Base-by-base conservation (phyloP, 2,113 vertebrate species). In the Corynorhinus townsendii region DNA sequence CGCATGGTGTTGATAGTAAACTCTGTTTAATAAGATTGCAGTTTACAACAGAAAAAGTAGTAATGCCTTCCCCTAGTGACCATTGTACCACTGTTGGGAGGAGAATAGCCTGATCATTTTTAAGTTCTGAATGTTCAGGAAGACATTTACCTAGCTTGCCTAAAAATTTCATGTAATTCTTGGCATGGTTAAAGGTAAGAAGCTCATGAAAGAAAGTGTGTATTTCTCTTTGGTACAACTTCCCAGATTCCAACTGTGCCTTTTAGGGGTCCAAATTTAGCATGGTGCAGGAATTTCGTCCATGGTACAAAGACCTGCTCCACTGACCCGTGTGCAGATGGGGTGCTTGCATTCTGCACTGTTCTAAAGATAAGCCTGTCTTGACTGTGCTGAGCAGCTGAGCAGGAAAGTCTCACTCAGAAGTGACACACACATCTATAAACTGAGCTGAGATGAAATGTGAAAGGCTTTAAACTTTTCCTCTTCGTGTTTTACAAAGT, bases 301-400 rank as follows among this genome's bases (percentile, higher is more conserved):
- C 72, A 28, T 52, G 90, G 77, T 80, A 59, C 81, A 88, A 30
- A 95, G 87, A 85, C 35, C 7, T 45, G 52, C 62, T n/a, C 62
- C 0, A 0, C 54, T 68, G 59, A 90, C 47, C 80, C 45, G 3
- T 0, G 1, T 71, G 56, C 62, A 28, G 3, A n/a, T 0, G 88
- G 86, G 76, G 73, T 52, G 12, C 72, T 69, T 54, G 11, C 66
- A 5, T 71, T 80, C 91, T 90, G 84, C 66, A 15, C 93, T 16
- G 40, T 64, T 81, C 84, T 95, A 79, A 95, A 96, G 92, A 95
- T 90, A 85, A 91, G 82, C 89, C 54, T 47, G 24, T 64, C 47
- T 47, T 75, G 80, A 75, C 71, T 64, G 24, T 47, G 59, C 43
- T 24, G 66, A 88, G 84, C 92, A 96, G 92, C 94, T 95, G 91